Conservation (phyloP, 2,797 vertebrate genomes). For the Adrianichthys oophorus region DNA sequence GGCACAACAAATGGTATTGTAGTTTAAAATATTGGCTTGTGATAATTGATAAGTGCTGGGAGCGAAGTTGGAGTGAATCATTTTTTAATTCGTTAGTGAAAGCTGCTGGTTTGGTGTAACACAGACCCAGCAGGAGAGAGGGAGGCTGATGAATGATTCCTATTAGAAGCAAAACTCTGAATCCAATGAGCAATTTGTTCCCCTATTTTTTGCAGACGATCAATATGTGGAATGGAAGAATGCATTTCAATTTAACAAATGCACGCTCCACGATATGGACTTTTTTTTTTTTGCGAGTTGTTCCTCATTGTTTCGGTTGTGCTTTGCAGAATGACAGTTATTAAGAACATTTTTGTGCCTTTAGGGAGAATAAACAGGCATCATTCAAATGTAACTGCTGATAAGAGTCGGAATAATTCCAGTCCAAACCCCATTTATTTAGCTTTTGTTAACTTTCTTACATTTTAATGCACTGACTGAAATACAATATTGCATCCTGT, state of each 20-base stretch:
- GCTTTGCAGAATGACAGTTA: slow-evolving; percentile 50
- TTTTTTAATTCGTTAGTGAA: slow-evolving; percentile 57
- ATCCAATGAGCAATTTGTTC: slow-evolving; percentile 69
- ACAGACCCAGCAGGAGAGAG: slow-evolving; percentile 45
- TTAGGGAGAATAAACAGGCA: slow-evolving; percentile 49
- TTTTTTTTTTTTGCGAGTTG: slow-evolving; percentile 42
- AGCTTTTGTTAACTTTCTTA: slow-evolving; percentile 65
- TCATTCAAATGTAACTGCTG: slow-evolving; percentile 65
- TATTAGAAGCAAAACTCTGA: slow-evolving; percentile 70
- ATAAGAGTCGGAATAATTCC: slow-evolving; percentile 61
- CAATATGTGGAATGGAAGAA: slow-evolving; percentile 77
- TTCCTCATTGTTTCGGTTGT: slow-evolving; percentile 44
- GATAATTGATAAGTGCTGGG: slow-evolving; percentile 73
- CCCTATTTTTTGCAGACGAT: slow-evolving; percentile 58
- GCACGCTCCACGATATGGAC: slow-evolving; percentile 54
- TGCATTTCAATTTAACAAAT: slow-evolving; percentile 73
- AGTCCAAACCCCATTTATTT: slow-evolving; percentile 67
- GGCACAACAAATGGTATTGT: slow-evolving; percentile 56
- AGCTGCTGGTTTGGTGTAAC: slow-evolving; percentile 57
- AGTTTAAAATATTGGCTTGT: slow-evolving; percentile 61
- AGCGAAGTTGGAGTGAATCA: slow-evolving; percentile 56
- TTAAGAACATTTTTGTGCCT: slow-evolving; percentile 51
- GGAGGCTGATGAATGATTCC: slow-evolving; percentile 68
- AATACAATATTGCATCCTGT: slow-evolving; percentile 58
- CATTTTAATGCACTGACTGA: slow-evolving; percentile 42